These are phyloP conservation scores for Diplogasteroides magnus DNA, from an alignment of 1,140 invertebrate species.

Conservation along the genomic window DNA sequence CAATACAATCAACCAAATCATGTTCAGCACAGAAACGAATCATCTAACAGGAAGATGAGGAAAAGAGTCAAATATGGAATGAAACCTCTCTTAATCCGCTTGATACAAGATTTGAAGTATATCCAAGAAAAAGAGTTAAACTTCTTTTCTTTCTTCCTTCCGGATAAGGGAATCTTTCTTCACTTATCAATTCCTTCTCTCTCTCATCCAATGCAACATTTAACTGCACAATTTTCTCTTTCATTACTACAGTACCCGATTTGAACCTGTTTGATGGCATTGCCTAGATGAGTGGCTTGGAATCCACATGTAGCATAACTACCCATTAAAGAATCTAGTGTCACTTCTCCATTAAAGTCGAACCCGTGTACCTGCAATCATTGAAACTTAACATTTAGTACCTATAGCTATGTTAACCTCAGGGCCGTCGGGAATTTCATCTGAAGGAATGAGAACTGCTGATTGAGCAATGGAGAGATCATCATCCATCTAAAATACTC, in stretches of 20 bases:
- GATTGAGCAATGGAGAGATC: slow-evolving; percentile 47
- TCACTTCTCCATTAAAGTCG: slow-evolving; percentile 83
- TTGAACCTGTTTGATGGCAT: slow-evolving; percentile 66
- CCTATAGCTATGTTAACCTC: not conserved
- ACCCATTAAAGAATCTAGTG: slow-evolving; percentile 77
- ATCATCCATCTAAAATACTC: slow-evolving; percentile 2
- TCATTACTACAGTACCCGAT: slow-evolving; percentile 6
- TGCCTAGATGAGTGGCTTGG: slow-evolving; percentile 89
- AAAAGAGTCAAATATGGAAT: slow-evolving; percentile 11
- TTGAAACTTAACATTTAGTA: not conserved
- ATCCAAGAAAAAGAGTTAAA: slow-evolving; percentile 95
- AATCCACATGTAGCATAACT: slow-evolving; percentile 80
- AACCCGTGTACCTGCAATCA: slow-evolving; percentile 64
- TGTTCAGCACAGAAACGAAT: slow-evolving; percentile 76
- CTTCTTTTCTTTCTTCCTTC: slow-evolving; percentile 68
- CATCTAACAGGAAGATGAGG: slow-evolving; percentile 34
- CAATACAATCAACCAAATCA: slow-evolving; percentile 87
- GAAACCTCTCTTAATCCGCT: slow-evolving; percentile 87
- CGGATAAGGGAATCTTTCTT: slow-evolving; percentile 44
- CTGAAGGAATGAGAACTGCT: slow-evolving; percentile 67
- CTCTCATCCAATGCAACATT: slow-evolving; percentile 47
- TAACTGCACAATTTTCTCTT: slow-evolving; percentile 35
- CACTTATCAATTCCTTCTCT: slow-evolving; percentile 29
- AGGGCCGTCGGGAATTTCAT: slow-evolving; percentile 61
- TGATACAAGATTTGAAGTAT: slow-evolving; percentile 95